A percentile compares a stretch with the other conserved stretches of the same genome.
phyloP scores from a whole-genome alignment of 2,797 vertebrate genomes.

The Lemur catta region DNA sequence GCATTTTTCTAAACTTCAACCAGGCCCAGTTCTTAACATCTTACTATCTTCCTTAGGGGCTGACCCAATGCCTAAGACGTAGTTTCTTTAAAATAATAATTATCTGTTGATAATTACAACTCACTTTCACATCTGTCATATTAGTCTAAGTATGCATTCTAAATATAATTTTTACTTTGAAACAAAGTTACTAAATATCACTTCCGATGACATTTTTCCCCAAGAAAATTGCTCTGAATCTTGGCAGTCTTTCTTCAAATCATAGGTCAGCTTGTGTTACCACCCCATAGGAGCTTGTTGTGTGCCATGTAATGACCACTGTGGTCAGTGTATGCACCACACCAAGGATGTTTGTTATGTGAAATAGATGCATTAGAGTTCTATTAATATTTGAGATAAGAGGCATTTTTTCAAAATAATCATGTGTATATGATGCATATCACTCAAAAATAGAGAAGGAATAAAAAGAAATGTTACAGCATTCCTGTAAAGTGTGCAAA shows the following conservation, averaged over 20 bases:
- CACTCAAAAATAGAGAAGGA: background rate
- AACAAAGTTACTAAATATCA: background rate
- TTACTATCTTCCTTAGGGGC: background rate
- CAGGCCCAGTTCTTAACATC: background rate
- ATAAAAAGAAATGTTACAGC: background rate
- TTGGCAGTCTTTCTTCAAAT: background rate
- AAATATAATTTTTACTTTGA: conserved; percentile 17
- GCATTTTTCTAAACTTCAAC: background rate
- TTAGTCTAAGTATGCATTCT: background rate
- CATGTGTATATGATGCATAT: background rate
- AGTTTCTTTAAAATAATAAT: background rate
- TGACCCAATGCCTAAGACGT: background rate
- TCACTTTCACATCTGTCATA: background rate
- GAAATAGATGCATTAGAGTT: background rate
- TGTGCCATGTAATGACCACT: conserved; percentile 46
- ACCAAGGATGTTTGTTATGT: background rate
- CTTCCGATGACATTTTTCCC: background rate
- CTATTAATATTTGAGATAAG: background rate
- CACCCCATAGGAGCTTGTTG: background rate
- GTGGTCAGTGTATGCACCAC: background rate
- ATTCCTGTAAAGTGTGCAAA: background rate
- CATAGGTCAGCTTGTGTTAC: background rate
- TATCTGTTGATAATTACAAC: background rate
- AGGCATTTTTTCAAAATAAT: background rate
- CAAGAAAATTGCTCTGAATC: background rate